Base-by-base conservation (phyloP, 2,888 invertebrate species). In the Caenorhabditis sp. region DNA sequence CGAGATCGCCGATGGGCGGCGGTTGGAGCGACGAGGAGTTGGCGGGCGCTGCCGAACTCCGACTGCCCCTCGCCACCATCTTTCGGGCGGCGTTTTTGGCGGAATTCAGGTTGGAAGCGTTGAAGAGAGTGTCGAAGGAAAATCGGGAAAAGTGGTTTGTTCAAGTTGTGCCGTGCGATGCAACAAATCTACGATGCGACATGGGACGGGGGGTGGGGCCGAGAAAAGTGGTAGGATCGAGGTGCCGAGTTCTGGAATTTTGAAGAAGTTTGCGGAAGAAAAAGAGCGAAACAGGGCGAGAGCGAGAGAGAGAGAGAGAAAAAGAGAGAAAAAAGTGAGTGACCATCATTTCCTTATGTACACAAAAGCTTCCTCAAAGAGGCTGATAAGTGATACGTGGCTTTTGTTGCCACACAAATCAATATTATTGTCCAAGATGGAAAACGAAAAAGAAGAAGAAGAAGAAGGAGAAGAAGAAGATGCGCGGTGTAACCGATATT, bases 101-200 rank as follows among this genome's bases (percentile, higher is more conserved):
- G n/a, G 48, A 48, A 35, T 46, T 22, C 61, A 37, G 35, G 27
- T 15, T 56, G 46, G 20, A 24, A n/a, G 17, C 17, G 20, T 9
- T 45, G 24, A 13, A 8, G 20, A 46, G 22, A 46, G n/a, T 26
- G 24, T 22, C 5, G 24, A 24, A 13, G 24, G 6, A 55, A 39
- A 39, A 39, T 37, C 37, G 15, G 53, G n/a, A 39, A 35, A n/a
- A 55, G 37, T n/a, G 15, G 58, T n/a, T 13, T 13, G 11, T 39
- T 68, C 39, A 76, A 39, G 76, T 76, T 15, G 76, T 76, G 15
- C 55, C 65, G 55, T 71, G 71, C 35, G 76, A 58, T 53, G 70
- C 59, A 26, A 70, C 63, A 45, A 76, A 76, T 24, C 65, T 66
- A 30, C 63, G 75, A 65, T 71, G 76, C 59, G 71, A 63, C 76